Conservation (phyloP, 2,888 invertebrate species). For the Mimumesa dahlbomi region DNA sequence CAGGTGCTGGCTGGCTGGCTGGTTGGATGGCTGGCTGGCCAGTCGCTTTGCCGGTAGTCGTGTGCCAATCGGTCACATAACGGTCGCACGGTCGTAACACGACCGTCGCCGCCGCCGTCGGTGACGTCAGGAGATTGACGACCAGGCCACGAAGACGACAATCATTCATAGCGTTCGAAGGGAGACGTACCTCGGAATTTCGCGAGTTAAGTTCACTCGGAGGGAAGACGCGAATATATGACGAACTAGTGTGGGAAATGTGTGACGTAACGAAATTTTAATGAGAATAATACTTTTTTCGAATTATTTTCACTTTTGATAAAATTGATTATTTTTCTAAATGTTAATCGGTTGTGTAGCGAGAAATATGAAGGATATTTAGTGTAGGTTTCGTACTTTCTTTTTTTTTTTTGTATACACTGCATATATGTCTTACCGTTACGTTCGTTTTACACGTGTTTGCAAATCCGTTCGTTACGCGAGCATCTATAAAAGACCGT, state of each 20-base stretch:
- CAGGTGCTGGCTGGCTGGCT: constrained; percentile 60
- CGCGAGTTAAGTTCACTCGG: not conserved
- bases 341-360: too few relatives aligned
- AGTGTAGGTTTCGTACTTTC: too few relatives aligned
- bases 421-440: constrained; percentile 2
- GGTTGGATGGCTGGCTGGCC: constrained; percentile 40
- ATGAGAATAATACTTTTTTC: too few relatives aligned
- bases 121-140: constrained; percentile 63
- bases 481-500: not conserved
- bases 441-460: not conserved
- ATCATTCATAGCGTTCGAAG: constrained; percentile 61
- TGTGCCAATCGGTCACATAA: constrained; percentile 79
- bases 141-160: constrained; percentile 52
- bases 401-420: too few relatives aligned
- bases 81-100: constrained; percentile 77
- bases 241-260: too few relatives aligned
- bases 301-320: too few relatives aligned
- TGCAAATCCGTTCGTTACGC: not conserved
- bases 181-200: constrained; percentile 38
- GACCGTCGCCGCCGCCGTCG: constrained; percentile 63
- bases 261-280: too few relatives aligned
- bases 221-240: constrained; percentile 1
- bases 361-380: too few relatives aligned
- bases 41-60: constrained; percentile 55
- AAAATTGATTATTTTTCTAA: too few relatives aligned